Conservation (phyloP, 2,888 invertebrate species). For the Quadroppia sp. region DNA sequence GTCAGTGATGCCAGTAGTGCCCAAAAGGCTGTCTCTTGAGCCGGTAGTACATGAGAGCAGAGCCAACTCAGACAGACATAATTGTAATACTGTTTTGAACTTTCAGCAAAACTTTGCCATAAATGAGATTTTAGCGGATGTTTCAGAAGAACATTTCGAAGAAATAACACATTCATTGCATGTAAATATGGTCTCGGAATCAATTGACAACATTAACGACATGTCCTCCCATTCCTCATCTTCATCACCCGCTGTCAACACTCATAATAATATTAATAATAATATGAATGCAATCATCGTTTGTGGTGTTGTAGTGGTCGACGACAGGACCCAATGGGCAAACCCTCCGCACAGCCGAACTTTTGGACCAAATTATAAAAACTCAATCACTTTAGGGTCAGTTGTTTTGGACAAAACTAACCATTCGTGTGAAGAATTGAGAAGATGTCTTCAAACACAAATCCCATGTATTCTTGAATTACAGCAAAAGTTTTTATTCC, state of each 20-base stretch:
- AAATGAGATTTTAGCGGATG: slow-evolving; percentile 9
- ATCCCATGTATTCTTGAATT: not conserved
- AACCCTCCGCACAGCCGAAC: not conserved
- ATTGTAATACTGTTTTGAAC: not conserved
- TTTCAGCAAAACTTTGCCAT: not conserved
- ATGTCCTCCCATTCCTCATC: not conserved
- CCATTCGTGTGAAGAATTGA: not conserved
- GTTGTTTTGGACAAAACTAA: not conserved
- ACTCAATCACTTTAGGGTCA: slow-evolving; percentile 15
- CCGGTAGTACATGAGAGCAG: no score
- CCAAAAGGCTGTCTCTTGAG: not conserved
- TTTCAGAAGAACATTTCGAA: slow-evolving; percentile 14
- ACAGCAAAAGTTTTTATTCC: slow-evolving; percentile 8
- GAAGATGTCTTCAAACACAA: not conserved
- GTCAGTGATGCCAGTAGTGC: slow-evolving; percentile 2
- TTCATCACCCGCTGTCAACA: not conserved
- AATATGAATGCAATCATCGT: not conserved
- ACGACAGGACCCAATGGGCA: not conserved
- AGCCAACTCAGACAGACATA: no score
- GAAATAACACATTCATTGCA: slow-evolving; percentile 25
- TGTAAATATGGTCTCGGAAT: slow-evolving; percentile 12
- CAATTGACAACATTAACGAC: not conserved
- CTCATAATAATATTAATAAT: not conserved
- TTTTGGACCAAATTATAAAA: not conserved
- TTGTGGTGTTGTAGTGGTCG: slow-evolving; percentile 7